Percentiles rank a stretch among this genome's conserved stretches.
Conservation (phyloP, 2,888 invertebrate genomes). For the Drosophila limbata region DNA sequence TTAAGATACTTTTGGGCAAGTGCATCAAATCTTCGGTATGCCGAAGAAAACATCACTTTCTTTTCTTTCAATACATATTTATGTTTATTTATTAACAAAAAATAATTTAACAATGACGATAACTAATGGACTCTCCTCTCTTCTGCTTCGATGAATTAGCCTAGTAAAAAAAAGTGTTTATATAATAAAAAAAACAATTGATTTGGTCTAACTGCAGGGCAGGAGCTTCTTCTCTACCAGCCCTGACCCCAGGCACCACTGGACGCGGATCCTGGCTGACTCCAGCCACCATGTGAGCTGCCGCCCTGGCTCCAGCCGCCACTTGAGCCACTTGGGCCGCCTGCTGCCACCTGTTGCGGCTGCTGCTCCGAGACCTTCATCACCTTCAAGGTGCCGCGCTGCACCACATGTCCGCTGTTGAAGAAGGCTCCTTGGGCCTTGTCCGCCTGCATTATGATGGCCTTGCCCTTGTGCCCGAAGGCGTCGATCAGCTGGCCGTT, state of each 20-base stretch:
- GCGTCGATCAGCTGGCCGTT: slow-evolving; percentile 71
- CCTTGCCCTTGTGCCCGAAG: slow-evolving; percentile 72
- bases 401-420: slow-evolving; percentile 78
- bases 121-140: slow-evolving; percentile 26
- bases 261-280: slow-evolving; percentile 22
- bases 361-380: slow-evolving; percentile 65
- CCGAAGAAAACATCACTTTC: not conserved
- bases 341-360: slow-evolving; percentile 36
- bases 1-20: too few species aligned
- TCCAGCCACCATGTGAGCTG: slow-evolving; percentile 45
- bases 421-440: slow-evolving; percentile 67
- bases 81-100: slow-evolving; percentile 55
- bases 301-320: slow-evolving; percentile 38
- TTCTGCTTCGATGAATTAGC: slow-evolving; percentile 58
- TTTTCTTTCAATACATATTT: slow-evolving; percentile 14
- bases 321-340: slow-evolving; percentile 13
- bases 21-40: not conserved
- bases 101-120: slow-evolving; percentile 56
- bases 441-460: slow-evolving; percentile 64
- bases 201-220: slow-evolving; percentile 72
- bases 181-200: slow-evolving; percentile 57
- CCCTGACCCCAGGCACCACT: slow-evolving; percentile 41
- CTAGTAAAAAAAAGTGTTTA: slow-evolving; percentile 61
- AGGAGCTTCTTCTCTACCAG: slow-evolving; percentile 48
- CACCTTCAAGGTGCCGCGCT: slow-evolving; percentile 76